phyloP scores from a whole-genome alignment of 2,888 invertebrate species.

The Polyommatus icarus region DNA sequence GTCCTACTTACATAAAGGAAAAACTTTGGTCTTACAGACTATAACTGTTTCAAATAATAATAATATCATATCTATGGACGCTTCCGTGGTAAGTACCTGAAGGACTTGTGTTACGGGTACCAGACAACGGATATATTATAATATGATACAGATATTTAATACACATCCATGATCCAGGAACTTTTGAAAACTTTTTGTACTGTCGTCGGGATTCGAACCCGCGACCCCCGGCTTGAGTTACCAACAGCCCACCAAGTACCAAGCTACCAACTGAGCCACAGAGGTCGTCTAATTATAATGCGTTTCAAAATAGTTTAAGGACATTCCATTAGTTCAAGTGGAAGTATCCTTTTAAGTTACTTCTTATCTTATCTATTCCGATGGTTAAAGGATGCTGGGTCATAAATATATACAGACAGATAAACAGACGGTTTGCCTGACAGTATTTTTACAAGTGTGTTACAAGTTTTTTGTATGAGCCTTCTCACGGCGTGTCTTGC shows the following conservation, averaged over 20 bases:
- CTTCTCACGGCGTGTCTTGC: background rate
- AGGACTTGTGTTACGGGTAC: no score
- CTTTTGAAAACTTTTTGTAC: no score
- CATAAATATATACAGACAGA: background rate
- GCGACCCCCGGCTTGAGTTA: background rate
- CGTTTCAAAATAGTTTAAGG: slow-evolving; percentile 18
- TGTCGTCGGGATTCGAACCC: no score
- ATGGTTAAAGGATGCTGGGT: slow-evolving; percentile 6
- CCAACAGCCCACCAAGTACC: no score
- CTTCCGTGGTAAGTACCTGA: no score
- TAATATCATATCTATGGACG: no score
- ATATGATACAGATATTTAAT: no score
- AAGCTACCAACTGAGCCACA: no score
- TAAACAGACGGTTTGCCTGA: background rate
- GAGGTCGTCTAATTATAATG: background rate
- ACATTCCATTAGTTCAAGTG: slow-evolving; percentile 24
- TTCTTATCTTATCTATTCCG: slow-evolving; percentile 18
- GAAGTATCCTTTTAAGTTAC: slow-evolving; percentile 1
- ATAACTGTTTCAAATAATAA: background rate
- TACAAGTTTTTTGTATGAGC: background rate
- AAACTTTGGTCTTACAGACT: no score
- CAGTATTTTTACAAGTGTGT: background rate
- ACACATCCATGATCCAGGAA: no score
- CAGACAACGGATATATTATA: no score
- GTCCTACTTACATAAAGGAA: no score